Percentiles rank a stretch among this genome's conserved stretches.
These are phyloP conservation scores for Alca torda DNA, from an alignment of 2,797 vertebrate species.

Conservation along the genomic window DNA sequence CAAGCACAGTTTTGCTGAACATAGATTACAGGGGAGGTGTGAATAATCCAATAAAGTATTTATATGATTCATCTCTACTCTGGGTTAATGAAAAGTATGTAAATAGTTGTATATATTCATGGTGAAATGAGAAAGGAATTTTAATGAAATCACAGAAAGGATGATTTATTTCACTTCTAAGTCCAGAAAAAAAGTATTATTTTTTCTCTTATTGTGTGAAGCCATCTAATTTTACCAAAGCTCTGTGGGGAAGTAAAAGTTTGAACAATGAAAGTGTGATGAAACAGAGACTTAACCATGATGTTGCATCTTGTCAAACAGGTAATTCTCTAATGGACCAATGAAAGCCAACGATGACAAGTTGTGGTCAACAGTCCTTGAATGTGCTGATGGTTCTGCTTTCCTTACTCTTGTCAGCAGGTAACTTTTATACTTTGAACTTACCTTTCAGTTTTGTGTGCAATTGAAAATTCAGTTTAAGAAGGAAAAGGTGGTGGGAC, in stretches of 20 bases:
- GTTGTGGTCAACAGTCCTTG: conserved; percentile 90
- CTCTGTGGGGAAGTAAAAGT: background rate
- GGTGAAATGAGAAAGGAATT: background rate
- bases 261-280: background rate
- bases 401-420: conserved; percentile 90
- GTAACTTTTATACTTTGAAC: conserved; percentile 71
- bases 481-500: background rate
- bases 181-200: background rate
- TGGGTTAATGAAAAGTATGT: background rate
- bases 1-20: background rate
- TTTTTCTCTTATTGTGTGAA: background rate
- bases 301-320: conserved; percentile 36
- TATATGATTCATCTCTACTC: background rate
- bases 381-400: conserved; percentile 89
- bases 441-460: background rate
- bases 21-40: background rate
- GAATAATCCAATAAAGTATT: background rate
- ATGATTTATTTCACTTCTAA: background rate
- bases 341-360: conserved; percentile 96
- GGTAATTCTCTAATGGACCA: conserved; percentile 74
- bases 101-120: background rate
- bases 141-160: background rate
- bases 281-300: background rate
- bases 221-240: background rate
- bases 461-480: background rate